Evolutionary conservation across 2,113 vertebrate species (phyloP).

Genomic region (Haplochromis burtoni): DNA sequence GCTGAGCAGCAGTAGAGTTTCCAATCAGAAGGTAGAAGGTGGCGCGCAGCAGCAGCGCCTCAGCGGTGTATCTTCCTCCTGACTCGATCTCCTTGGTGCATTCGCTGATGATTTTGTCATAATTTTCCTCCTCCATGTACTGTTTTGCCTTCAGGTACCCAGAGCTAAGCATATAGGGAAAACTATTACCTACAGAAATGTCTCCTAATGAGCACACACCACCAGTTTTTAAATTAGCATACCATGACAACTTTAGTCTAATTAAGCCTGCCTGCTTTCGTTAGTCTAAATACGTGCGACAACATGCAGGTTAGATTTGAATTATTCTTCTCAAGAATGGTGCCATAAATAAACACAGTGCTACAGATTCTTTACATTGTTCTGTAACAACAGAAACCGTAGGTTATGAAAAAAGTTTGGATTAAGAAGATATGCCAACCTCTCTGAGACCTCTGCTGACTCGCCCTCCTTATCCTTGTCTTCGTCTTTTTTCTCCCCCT

Average conservation of each 20-base stretch:
- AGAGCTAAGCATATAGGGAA: constrained; percentile 55
- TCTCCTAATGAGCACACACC: not conserved
- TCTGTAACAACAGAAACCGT: not conserved
- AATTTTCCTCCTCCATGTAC: constrained; percentile 99
- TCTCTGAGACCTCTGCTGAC: constrained; percentile 86
- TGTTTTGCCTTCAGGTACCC: constrained; percentile 96
- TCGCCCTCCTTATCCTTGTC: constrained; percentile 99
- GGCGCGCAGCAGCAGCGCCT: constrained; percentile 90
- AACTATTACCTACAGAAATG: not conserved
- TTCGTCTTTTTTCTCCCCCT: constrained; percentile 97
- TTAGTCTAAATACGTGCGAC: not conserved
- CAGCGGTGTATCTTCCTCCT: constrained; percentile 84
- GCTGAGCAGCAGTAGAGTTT: constrained; percentile 88
- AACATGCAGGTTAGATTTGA: not conserved
- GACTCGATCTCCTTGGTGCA: constrained; percentile 96
- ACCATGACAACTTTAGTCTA: not conserved
- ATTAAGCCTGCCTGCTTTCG: not conserved
- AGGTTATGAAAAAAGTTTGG: not conserved
- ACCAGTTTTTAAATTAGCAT: not conserved
- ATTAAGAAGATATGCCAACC: constrained; percentile 53
- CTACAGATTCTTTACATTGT: not conserved
- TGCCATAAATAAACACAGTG: not conserved
- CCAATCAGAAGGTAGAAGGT: constrained; percentile 98
- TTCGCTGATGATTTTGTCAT: constrained; percentile 99
- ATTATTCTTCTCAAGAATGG: not conserved